Evolutionary conservation across 2,797 vertebrate genomes (phyloP).

Genomic region (Crotalus adamanteus): DNA sequence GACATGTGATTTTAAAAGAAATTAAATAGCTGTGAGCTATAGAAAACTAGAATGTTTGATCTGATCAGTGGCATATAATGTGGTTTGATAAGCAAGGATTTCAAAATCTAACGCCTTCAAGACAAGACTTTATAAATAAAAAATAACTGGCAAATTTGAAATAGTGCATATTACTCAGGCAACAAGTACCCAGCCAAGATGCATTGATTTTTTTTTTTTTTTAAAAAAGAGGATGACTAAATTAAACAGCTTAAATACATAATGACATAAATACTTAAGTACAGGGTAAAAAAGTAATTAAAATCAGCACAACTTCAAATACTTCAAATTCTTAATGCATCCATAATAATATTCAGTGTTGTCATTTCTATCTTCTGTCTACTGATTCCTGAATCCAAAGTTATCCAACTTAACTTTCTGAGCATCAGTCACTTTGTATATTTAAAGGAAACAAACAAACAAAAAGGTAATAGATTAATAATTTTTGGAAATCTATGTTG

Average conservation of each 20-base stretch:
- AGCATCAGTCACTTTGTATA: neutral
- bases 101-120: neutral
- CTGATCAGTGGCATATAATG: neutral
- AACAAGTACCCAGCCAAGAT: neutral
- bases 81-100: neutral
- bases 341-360: neutral
- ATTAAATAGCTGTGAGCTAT: neutral
- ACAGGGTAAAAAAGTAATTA: neutral
- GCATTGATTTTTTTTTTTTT: neutral
- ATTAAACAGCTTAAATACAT: neutral
- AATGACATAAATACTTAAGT: neutral
- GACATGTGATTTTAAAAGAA: neutral
- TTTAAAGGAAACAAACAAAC: too few relatives aligned
- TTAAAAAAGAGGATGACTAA: neutral
- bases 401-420: neutral
- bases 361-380: neutral
- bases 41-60: neutral
- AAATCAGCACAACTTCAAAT: neutral
- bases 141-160: neutral
- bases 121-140: neutral
- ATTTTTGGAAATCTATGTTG: too few relatives aligned
- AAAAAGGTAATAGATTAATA: too few relatives aligned
- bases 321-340: neutral
- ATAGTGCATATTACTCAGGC: neutral
- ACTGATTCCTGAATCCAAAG: neutral